Base-by-base conservation (phyloP, 2,888 invertebrate genomes). In the Nephrotoma appendiculata region DNA sequence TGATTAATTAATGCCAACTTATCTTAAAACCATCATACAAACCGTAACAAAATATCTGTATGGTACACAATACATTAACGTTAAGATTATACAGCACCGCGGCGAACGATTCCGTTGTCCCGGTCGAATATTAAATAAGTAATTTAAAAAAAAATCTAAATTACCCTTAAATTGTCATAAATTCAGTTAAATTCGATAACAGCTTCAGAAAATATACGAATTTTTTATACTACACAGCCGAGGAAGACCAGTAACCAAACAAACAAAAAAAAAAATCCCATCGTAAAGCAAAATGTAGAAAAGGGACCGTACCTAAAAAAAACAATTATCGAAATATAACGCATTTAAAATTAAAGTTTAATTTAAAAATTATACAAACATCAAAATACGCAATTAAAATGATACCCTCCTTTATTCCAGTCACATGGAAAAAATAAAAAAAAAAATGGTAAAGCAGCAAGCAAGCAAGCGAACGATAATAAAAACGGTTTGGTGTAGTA, bases 321-420 rank as follows among this genome's bases (percentile, higher is more conserved):
- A 87, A 87, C 86, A 87, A 87, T 87, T 87, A 87, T 87, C 86
- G 52, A 19, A 85, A 87, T 71, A 84, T 87, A 87, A 87, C 83
- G 86, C 87, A 86, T 85, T 86, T 87, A 87, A 87, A 87, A 87
- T 87, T 87, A 87, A 87, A 87, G 85, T 85, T 87, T 87, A 87
- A 87, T 87, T 87, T 87, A 86, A 87, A 87, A 87, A 87, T 87
- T 87, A 87, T 87, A 86, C 87, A 87, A 87, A 87, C 87, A 87
- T 87, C 87, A 87, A 87, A 87, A 87, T 87, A 52, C 86, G 52
- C 87, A 85, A 87, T 87, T 87, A 87, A 87, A 87, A 86, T 86
- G 71, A 52, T 87, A 87, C 87, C 86, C 43, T 84, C 84, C 43
- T 11, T 71, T 71, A 71, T 71, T 71, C 71, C 71, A 71, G 71